Conservation (phyloP, 2,113 vertebrate genomes). For the Paralichthys olivaceus region DNA sequence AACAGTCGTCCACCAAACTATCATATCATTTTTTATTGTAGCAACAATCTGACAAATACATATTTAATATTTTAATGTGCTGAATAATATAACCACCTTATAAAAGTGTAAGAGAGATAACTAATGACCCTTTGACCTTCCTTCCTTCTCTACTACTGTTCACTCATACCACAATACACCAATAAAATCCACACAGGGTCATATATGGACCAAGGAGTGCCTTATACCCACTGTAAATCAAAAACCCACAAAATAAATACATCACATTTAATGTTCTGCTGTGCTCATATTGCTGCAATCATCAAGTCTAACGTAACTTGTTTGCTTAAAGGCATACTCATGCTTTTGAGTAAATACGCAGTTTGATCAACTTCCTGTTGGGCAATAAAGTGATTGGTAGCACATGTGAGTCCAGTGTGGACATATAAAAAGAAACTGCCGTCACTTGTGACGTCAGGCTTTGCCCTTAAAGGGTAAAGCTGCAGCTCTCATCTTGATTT, state of each 20-base stretch:
- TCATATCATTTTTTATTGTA: constrained; percentile 6
- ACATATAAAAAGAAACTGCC: constrained; percentile 1
- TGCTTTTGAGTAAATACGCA: constrained; percentile 47
- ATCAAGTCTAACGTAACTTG: constrained; percentile 13
- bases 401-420: neutral
- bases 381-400: constrained; percentile 33
- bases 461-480: neutral
- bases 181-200: constrained; percentile 23
- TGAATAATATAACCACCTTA: constrained; percentile 15
- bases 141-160: neutral
- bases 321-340: constrained; percentile 63
- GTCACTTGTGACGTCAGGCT: neutral
- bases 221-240: constrained; percentile 41
- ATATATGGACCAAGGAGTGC: constrained; percentile 45
- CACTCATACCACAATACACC: neutral
- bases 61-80: constrained; percentile 8
- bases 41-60: constrained; percentile 16
- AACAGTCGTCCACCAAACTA: constrained; percentile 21
- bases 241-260: constrained; percentile 53
- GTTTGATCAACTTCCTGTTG: constrained; percentile 46
- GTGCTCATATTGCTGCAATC: constrained; percentile 31
- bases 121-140: constrained; percentile 7
- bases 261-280: neutral
- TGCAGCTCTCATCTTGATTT: constrained; percentile 8
- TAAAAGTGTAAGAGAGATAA: constrained; percentile 12